Conservation (phyloP, 2,888 invertebrate species). For the Luffia ferchaultella region DNA sequence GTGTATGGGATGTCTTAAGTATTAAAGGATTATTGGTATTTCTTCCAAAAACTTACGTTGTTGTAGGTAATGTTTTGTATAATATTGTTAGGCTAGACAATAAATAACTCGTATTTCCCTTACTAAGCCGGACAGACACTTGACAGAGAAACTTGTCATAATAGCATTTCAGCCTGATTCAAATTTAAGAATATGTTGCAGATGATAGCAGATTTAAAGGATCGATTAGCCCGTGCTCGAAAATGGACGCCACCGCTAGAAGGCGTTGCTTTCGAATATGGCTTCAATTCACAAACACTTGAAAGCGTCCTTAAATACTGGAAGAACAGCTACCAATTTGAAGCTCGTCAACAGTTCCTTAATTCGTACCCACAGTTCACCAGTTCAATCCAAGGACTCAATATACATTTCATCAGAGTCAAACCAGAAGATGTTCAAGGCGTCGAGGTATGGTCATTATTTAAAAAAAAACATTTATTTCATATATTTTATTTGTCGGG, state of each 20-base stretch:
- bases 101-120: too few relatives aligned
- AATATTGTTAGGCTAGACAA: too few relatives aligned
- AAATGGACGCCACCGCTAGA: conserved; percentile 28
- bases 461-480: too few relatives aligned
- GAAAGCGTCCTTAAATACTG: conserved; percentile 62
- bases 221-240: conserved; percentile 17
- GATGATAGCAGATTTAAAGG: conserved; percentile 19
- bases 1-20: too few relatives aligned
- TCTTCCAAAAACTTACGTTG: too few relatives aligned
- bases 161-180: too few relatives aligned
- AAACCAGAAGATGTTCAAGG: conserved; percentile 46
- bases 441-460: neutral
- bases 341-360: conserved; percentile 62
- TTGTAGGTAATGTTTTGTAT: too few relatives aligned
- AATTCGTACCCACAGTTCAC: conserved; percentile 75
- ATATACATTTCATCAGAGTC: conserved; percentile 74
- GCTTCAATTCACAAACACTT: conserved; percentile 60
- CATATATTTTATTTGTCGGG: too few relatives aligned
- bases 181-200: too few relatives aligned
- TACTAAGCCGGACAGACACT: too few relatives aligned
- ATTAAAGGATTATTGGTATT: too few relatives aligned
- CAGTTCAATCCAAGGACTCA: conserved; percentile 75
- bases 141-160: too few relatives aligned
- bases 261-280: conserved; percentile 64
- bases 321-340: conserved; percentile 73